Evolutionary conservation across 2,797 vertebrate species (phyloP).

Genomic region (Eulemur coronatus): DNA sequence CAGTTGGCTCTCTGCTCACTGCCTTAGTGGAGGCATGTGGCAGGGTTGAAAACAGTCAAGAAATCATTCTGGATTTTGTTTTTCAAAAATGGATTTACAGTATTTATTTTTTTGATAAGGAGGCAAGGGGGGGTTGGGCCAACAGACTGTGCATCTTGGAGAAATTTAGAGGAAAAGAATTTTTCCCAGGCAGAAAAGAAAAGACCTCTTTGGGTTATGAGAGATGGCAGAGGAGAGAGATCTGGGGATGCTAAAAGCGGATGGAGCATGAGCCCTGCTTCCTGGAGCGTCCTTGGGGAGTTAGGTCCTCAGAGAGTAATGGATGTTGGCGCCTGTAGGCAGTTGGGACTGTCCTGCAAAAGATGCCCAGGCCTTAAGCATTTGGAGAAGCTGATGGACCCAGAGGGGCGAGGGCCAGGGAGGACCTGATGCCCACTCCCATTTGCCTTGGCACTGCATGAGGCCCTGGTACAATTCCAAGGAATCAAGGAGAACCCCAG

Average conservation of each 20-base stretch:
- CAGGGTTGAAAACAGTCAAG: not conserved
- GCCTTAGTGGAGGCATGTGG: not conserved
- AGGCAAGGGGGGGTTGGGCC: not conserved
- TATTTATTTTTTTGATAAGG: not conserved
- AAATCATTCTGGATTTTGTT: not conserved
- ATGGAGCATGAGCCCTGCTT: not conserved
- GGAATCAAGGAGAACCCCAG: not conserved
- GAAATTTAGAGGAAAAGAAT: conserved; percentile 22
- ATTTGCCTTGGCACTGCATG: not conserved
- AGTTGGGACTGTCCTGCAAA: not conserved
- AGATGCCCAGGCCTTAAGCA: not conserved
- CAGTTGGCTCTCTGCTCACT: not conserved
- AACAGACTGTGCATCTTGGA: not conserved
- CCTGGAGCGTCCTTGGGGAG: not conserved
- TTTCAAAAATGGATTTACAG: not conserved
- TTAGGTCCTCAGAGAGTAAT: not conserved
- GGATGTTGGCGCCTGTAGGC: not conserved
- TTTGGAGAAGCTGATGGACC: not conserved
- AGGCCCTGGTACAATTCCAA: not conserved
- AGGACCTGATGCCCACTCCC: not conserved
- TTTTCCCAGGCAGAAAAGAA: not conserved
- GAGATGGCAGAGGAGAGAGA: not conserved
- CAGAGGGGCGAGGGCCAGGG: not conserved
- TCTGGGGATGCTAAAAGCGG: not conserved
- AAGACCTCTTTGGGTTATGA: not conserved